These are phyloP conservation scores for Paramacrobiotus metropolitanus DNA, from an alignment of 1,140 invertebrate genomes.

Conservation along the genomic window DNA sequence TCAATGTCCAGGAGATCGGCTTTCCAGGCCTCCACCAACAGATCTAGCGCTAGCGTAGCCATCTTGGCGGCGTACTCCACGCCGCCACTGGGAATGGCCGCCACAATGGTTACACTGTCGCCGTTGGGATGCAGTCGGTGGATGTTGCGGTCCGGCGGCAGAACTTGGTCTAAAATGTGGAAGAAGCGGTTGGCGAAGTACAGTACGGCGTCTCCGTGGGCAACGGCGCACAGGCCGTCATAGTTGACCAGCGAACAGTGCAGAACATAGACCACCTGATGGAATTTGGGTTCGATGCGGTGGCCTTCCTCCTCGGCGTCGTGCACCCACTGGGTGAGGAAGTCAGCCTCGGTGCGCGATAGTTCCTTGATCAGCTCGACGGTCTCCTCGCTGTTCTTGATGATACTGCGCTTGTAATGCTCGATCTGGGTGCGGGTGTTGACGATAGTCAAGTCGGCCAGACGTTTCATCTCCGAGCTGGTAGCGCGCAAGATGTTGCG, in stretches of 20 bases:
- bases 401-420: background rate
- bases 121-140: conserved; percentile 1
- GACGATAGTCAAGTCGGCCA: background rate
- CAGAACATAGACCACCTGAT: background rate
- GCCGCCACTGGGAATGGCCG: background rate
- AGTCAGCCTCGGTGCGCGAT: background rate
- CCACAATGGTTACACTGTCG: background rate
- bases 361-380: background rate
- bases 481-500: background rate
- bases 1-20: conserved; percentile 1
- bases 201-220: background rate
- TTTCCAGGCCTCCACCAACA: background rate
- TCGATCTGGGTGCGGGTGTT: background rate
- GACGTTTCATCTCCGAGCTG: background rate
- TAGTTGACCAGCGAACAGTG: conserved; percentile 2
- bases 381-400: background rate
- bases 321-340: background rate
- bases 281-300: background rate
- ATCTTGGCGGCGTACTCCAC: background rate
- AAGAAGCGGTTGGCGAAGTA: background rate
- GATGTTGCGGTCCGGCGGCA: background rate
- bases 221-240: background rate
- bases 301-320: background rate
- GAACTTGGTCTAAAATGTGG: background rate
- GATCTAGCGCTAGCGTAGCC: background rate